A percentile compares a stretch with the other conserved stretches of the same genome.
Evolutionary conservation across 2,797 vertebrate species (phyloP).

Genomic region (Onychomys leucogaster): DNA sequence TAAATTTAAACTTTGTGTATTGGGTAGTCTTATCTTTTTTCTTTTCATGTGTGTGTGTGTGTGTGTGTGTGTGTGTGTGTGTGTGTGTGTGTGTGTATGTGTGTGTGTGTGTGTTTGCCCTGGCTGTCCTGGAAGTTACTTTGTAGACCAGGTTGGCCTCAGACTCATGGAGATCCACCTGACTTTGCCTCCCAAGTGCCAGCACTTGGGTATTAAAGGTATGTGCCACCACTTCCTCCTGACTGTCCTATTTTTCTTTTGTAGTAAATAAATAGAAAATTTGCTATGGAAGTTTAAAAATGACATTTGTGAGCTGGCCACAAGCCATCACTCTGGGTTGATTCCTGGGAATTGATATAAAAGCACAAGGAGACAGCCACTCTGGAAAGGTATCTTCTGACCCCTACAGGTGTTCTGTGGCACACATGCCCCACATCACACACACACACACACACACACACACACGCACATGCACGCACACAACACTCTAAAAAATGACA

Average conservation of each 20-base stretch:
- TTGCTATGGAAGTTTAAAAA: slow-evolving; percentile 5
- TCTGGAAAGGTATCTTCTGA: neutral
- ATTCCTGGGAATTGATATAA: neutral
- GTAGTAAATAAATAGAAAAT: slow-evolving; percentile 11
- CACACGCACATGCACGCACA: neutral
- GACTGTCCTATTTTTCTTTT: neutral
- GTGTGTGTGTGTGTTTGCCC: too few species aligned
- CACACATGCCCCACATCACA: neutral
- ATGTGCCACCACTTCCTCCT: neutral
- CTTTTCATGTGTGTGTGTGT: too few species aligned
- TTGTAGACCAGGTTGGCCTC: neutral
- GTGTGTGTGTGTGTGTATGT: too few species aligned
- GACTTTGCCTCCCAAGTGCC: neutral
- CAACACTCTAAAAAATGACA: neutral
- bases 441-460: neutral
- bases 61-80: too few species aligned
- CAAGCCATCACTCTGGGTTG: too few species aligned
- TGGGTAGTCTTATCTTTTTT: neutral
- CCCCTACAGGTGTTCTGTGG: neutral
- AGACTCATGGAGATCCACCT: neutral
- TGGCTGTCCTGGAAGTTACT: neutral
- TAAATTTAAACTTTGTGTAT: neutral
- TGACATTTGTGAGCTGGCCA: slow-evolving; percentile 12
- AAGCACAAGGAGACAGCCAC: neutral
- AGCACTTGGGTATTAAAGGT: neutral